Percentiles rank a stretch among this genome's conserved stretches.
Conservation (phyloP, 2,113 vertebrate genomes). For the Bombycilla garrulus region DNA sequence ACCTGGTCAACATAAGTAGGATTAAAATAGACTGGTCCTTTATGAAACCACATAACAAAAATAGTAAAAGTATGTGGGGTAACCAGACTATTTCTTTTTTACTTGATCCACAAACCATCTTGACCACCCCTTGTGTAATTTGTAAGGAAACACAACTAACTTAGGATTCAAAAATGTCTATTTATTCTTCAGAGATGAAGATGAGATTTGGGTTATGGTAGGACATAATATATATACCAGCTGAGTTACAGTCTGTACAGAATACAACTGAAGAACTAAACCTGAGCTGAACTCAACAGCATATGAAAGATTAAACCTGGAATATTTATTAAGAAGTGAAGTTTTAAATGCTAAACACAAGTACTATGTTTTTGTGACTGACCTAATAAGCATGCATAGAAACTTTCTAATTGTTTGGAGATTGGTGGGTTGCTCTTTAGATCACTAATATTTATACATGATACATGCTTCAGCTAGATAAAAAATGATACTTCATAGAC, state of each 20-base stretch:
- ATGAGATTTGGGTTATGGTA: not conserved
- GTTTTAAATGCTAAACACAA: not conserved
- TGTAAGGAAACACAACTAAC: not conserved
- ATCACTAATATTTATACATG: not conserved
- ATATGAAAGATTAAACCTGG: not conserved
- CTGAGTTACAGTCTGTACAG: not conserved
- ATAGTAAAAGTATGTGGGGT: not conserved
- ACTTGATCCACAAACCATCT: slow-evolving; percentile 10
- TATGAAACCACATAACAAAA: not conserved
- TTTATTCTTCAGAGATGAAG: not conserved
- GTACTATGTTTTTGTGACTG: not conserved
- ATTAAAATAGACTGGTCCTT: not conserved
- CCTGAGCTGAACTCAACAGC: not conserved
- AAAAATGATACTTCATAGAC: slow-evolving; percentile 1
- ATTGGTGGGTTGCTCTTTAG: not conserved
- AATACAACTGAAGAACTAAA: not conserved
- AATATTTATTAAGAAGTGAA: not conserved
- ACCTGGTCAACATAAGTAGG: not conserved
- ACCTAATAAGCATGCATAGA: not conserved
- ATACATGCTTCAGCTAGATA: not conserved
- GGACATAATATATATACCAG: not conserved
- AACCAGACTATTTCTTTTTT: slow-evolving; percentile 16
- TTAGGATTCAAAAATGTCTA: not conserved
- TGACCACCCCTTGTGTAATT: not conserved
- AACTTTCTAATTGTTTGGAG: not conserved